Evolutionary conservation across 2,888 invertebrate genomes (phyloP).

Genomic region (Eudemis profundana): DNA sequence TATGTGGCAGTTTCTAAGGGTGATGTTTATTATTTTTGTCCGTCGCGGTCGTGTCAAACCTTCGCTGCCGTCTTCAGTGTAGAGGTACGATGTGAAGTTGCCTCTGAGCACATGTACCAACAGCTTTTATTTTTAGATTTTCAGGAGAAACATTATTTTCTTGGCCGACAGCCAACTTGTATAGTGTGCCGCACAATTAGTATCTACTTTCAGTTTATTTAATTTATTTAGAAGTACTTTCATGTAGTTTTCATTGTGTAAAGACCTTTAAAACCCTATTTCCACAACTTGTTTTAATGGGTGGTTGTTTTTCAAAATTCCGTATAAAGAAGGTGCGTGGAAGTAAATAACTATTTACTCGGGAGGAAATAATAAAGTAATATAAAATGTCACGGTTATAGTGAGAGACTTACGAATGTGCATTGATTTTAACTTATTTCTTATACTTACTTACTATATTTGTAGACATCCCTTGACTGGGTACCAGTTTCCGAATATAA

Average conservation of each 20-base stretch:
- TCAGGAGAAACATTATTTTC: slow-evolving; percentile 60
- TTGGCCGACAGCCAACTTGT: slow-evolving; percentile 74
- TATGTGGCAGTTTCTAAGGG: slow-evolving; percentile 14
- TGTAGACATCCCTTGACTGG: slow-evolving; percentile 83
- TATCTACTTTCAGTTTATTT: slow-evolving; percentile 23
- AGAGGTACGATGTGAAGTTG: slow-evolving; percentile 62
- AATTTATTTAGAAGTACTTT: slow-evolving; percentile 19
- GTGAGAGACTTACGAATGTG: not conserved
- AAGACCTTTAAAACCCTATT: slow-evolving; percentile 37
- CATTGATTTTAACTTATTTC: slow-evolving; percentile 11
- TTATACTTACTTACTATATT: slow-evolving; percentile 49
- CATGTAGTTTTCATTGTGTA: slow-evolving; percentile 20
- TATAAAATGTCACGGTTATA: not conserved
- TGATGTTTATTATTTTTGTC: slow-evolving; percentile 36
- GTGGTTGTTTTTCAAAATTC: slow-evolving; percentile 81
- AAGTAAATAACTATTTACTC: slow-evolving; percentile 3
- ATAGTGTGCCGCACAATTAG: slow-evolving; percentile 28
- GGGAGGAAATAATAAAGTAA: slow-evolving; percentile 12
- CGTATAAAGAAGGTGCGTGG: slow-evolving; percentile 72
- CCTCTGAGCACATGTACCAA: slow-evolving; percentile 60
- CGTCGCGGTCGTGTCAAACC: not conserved
- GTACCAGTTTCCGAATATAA: slow-evolving; percentile 83
- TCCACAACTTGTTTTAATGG: slow-evolving; percentile 63
- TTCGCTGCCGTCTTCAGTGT: slow-evolving; percentile 29
- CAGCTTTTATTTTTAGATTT: slow-evolving; percentile 74